phyloP scores from a whole-genome alignment of 2,797 vertebrate genomes.

The Telmatherina bonti region DNA sequence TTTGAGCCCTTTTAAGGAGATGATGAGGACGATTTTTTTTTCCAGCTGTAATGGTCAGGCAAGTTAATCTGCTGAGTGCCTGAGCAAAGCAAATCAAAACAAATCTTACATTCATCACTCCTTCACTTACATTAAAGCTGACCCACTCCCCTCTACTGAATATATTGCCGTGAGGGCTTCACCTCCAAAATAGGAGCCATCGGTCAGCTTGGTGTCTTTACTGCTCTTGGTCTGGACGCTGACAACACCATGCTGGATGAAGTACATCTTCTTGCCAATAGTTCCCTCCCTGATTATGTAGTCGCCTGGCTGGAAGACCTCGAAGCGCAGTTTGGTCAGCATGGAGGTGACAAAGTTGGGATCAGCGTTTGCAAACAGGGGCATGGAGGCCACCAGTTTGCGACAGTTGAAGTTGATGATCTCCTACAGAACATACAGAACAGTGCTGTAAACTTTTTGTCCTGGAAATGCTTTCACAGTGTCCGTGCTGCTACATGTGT shows the following conservation, averaged over 20 bases:
- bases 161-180: slow-evolving; percentile 50
- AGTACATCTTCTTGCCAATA: slow-evolving; percentile 98
- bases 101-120: slow-evolving; percentile 60
- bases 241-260: slow-evolving; percentile 97
- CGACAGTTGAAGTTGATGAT: slow-evolving; percentile 99
- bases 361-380: slow-evolving; percentile 97
- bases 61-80: slow-evolving; percentile 84
- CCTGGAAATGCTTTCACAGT: not conserved
- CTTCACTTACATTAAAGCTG: slow-evolving; percentile 46
- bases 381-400: slow-evolving; percentile 97
- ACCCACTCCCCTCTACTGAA: slow-evolving; percentile 17
- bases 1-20: slow-evolving; percentile 74
- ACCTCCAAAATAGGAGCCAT: slow-evolving; percentile 99
- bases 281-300: slow-evolving; percentile 96
- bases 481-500: slow-evolving; percentile 28
- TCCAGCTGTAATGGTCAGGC: slow-evolving; percentile 61
- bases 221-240: slow-evolving; percentile 95
- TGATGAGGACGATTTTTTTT: slow-evolving; percentile 68
- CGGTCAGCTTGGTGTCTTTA: slow-evolving; percentile 96
- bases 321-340: slow-evolving; percentile 95
- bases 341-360: slow-evolving; percentile 98
- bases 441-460: not conserved
- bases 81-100: slow-evolving; percentile 68
- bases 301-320: slow-evolving; percentile 96
- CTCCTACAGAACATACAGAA: slow-evolving; percentile 83